Evolutionary conservation across 2,797 vertebrate genomes (phyloP).

Genomic region (Apogon hyalosoma): DNA sequence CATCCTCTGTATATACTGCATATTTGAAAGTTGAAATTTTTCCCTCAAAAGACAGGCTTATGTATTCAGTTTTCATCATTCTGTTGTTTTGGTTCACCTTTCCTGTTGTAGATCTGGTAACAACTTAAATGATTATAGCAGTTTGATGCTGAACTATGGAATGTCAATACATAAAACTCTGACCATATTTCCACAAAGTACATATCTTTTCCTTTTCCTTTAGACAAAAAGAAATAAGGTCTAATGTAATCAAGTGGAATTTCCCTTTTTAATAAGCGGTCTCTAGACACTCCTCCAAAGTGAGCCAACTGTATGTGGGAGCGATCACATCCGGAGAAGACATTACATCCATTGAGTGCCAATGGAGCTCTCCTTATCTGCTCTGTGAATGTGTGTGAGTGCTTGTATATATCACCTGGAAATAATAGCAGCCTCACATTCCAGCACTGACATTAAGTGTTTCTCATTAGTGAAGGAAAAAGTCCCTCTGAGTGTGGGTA

Average conservation of each 20-base stretch:
- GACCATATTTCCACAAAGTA: too few relatives aligned
- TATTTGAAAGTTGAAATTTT: too few relatives aligned
- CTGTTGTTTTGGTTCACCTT: too few relatives aligned
- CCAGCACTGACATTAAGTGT: constrained; percentile 40
- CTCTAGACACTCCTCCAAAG: background rate
- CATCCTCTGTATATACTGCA: too few relatives aligned
- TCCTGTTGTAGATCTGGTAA: too few relatives aligned
- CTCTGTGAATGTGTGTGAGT: constrained; percentile 4
- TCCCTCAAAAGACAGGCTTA: too few relatives aligned
- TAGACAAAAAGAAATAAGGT: background rate
- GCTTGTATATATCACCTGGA: constrained; percentile 49
- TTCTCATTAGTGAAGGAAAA: constrained; percentile 59
- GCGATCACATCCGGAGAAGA: constrained; percentile 10
- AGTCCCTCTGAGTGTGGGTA: constrained; percentile 28
- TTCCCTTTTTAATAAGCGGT: background rate
- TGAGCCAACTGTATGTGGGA: constrained; percentile 29
- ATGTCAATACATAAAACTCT: too few relatives aligned
- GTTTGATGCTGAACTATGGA: too few relatives aligned
- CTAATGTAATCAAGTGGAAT: background rate
- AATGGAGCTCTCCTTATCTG: constrained; percentile 11
- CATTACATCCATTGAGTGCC: constrained; percentile 19
- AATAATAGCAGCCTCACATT: constrained; percentile 56
- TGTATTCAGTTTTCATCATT: too few relatives aligned
- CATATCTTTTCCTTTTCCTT: background rate
- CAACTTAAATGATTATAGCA: too few relatives aligned